Base-by-base conservation (phyloP, 2,113 vertebrate genomes). In the Campylomormyrus numenius region DNA sequence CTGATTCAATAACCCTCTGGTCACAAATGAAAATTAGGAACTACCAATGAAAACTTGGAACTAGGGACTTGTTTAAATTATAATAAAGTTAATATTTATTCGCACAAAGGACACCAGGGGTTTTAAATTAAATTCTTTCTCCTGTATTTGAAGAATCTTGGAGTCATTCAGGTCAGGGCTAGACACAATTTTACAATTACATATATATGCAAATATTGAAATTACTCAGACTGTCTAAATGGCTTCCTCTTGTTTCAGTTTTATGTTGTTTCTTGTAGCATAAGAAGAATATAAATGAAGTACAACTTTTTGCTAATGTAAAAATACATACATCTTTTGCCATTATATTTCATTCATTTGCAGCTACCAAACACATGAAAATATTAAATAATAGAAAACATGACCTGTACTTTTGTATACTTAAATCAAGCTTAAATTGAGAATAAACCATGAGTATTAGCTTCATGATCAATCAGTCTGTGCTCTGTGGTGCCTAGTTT, bases 151-250 rank as follows among this genome's bases (percentile, higher is more conserved):
- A 70, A 70, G 9, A 70, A 27, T 70, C 62, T 31, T 31, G 62
- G 9, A 70, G 62, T 31, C 62, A 70, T 70, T 70, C n/a, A 70
- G 62, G 62, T 70, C 62, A 70, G 62, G n/a, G 56, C 24, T n/a
- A 58, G 56, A 58, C 56, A 58, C 56, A 86, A 49, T 46, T 13
- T 21, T 46, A 86, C 42, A 13, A 87, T 52, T 87, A n/a, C 85
- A 87, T 87, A 48, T 49, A 87, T 48, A 87, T 84, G 80, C 42
- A 84, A 84, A 84, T 84, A 46, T 84, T 7, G 15, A 70, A 70
- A 70, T 70, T 70, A 70, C 62, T 31, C 62, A 70, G 62, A 84
- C 35, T 84, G 80, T 84, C 8, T 84, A 50, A 86, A 46, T 50
- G 84, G 6, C 42, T 46, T 85, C 13, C 21, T 21, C 39, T 86